Evolutionary conservation across 2,113 vertebrate species (phyloP).

Genomic region (Willisornis vidua): DNA sequence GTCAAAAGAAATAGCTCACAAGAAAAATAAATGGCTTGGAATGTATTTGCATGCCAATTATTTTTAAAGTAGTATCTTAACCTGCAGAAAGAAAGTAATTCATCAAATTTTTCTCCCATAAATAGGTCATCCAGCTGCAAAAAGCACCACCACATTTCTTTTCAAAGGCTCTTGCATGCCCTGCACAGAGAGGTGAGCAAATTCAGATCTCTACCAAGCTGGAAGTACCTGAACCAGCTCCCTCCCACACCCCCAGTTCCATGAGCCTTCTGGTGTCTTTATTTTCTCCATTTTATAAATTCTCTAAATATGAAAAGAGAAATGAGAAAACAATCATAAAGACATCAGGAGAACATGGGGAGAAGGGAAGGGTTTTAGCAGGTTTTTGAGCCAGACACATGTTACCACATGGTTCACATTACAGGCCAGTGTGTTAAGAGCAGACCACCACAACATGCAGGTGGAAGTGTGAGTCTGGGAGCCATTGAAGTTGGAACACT

Average conservation of each 20-base stretch:
- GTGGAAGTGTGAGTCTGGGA: conserved; percentile 71
- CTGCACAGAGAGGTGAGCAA: not conserved
- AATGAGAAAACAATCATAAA: conserved; percentile 7
- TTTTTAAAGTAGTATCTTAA: not conserved
- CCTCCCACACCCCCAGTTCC: not conserved
- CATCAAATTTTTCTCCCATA: not conserved
- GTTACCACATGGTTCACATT: conserved; percentile 75
- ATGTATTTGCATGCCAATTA: not conserved
- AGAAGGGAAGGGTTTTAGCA: not conserved
- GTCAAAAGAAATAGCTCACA: not conserved
- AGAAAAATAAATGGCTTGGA: not conserved
- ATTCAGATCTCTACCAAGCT: not conserved
- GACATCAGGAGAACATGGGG: not conserved
- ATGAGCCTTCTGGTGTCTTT: not conserved
- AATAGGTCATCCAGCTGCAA: not conserved
- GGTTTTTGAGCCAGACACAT: conserved; percentile 44
- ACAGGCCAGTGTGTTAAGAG: conserved; percentile 22
- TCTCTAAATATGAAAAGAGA: conserved; percentile 21
- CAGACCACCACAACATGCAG: conserved; percentile 66
- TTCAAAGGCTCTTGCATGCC: not conserved
- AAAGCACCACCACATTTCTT: not conserved
- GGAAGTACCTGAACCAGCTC: not conserved
- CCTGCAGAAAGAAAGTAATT: not conserved
- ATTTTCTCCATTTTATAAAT: not conserved
- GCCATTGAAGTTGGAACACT: conserved; percentile 53